Base-by-base conservation (phyloP, 2,797 vertebrate species). In the Sylvia borin region DNA sequence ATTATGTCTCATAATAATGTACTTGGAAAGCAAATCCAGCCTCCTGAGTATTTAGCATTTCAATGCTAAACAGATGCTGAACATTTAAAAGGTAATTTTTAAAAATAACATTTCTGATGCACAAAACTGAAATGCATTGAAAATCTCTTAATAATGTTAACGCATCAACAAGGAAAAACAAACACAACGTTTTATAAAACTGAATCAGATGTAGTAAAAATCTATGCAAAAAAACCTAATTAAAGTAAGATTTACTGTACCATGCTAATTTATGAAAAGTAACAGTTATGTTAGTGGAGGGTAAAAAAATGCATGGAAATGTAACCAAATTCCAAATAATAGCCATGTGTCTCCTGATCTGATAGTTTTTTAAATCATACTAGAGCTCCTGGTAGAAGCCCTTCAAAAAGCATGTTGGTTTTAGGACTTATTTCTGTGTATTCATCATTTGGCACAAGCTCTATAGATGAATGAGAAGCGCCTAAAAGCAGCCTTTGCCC, bases 21-120 rank as follows among this genome's bases (percentile, higher is more conserved):
- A 75, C 55, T 92, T 87, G 58, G 60, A 90, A 95, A 92, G 71
- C 66, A 94, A 86, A 90, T 86, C 36, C 45, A 81, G 48, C 16
- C 43, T 72, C 77, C 62, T 36, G 66, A 72, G 70, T 72, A 73
- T 85, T 94, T 76, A 92, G 40, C 70, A 72, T 90, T 77, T 78
- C 82, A 94, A 86, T 51, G 48, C 67, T 61, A 90, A 85, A 85
- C 80, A 85, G 70, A 77, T 65, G 65, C 65, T 81, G 47, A 90
- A 66, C 43, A 50, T 78, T 84, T 88, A 36, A 61, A 74, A 86
- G 45, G 58, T 71, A 80, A 62, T 67, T 95, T 80, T 7, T 18
- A 66, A 72, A 92, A 85, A 72, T 27, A 85, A 50, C 25, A 36
- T 75, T 95, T 93, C 76, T 75, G 79, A 60, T 65, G 24, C 55